These are phyloP conservation scores for Typhlomys cinereus DNA, from an alignment of 2,113 vertebrate species.

Conservation along the genomic window DNA sequence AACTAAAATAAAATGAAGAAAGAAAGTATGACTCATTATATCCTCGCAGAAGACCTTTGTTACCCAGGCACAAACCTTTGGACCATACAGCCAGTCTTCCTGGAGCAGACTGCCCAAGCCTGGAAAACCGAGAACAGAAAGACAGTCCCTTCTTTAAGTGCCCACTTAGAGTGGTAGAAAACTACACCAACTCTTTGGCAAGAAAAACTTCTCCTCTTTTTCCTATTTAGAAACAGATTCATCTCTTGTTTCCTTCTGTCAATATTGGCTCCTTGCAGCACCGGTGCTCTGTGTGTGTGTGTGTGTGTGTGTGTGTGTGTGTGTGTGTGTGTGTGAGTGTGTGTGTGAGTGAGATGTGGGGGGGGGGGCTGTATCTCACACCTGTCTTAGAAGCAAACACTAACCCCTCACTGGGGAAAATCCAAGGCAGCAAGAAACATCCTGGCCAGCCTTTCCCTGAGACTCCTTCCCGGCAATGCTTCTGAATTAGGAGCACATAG, in stretches of 20 bases:
- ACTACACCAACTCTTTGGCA: neutral
- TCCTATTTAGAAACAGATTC: neutral
- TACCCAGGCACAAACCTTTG: neutral
- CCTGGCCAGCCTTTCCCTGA: neutral
- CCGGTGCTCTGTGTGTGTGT: too few relatives aligned
- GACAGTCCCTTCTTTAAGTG: neutral
- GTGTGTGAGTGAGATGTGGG: too few relatives aligned
- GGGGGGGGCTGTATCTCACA: too few relatives aligned
- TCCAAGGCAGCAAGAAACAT: too few relatives aligned
- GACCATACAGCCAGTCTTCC: neutral
- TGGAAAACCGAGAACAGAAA: neutral
- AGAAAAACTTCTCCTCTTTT: neutral
- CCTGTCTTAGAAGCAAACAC: too few relatives aligned
- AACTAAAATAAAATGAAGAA: neutral
- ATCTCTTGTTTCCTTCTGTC: neutral
- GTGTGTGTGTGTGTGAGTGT: too few relatives aligned
- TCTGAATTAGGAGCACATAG: neutral
- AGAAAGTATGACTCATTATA: neutral
- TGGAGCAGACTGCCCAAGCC: neutral
- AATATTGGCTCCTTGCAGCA: neutral
- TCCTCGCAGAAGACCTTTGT: neutral
- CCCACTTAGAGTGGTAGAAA: fast-evolving
- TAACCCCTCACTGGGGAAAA: too few relatives aligned
- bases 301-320: too few relatives aligned
- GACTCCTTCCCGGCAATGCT: neutral